Conservation (phyloP, 2,113 vertebrate genomes). For the Myanophis thanlyinensis region DNA sequence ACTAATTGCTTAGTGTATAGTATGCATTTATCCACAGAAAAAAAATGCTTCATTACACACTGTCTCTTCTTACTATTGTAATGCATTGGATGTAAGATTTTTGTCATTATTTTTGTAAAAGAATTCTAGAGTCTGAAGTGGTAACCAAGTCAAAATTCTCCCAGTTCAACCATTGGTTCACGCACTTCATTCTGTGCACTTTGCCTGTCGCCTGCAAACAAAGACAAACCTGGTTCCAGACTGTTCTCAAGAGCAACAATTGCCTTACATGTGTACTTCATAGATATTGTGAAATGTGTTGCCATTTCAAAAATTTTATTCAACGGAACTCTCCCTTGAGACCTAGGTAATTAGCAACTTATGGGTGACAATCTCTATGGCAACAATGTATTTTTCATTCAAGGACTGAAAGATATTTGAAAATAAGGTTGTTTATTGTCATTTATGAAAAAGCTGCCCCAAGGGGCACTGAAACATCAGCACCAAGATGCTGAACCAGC, state of each 20-base stretch:
- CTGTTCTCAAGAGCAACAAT: slow-evolving; percentile 1
- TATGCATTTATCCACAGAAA: background rate
- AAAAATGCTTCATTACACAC: background rate
- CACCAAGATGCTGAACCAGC: slow-evolving; percentile 21
- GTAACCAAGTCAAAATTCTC: background rate
- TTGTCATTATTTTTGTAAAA: background rate
- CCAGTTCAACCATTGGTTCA: background rate
- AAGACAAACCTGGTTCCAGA: background rate
- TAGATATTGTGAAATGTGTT: slow-evolving; percentile 16
- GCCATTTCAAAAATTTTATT: slow-evolving; percentile 54
- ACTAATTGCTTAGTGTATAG: background rate
- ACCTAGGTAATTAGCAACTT: slow-evolving; percentile 61
- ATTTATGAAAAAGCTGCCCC: slow-evolving; percentile 52
- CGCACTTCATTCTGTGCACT: background rate
- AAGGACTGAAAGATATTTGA: slow-evolving; percentile 49
- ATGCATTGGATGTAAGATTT: background rate
- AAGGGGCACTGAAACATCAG: slow-evolving; percentile 36
- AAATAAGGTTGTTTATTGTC: slow-evolving; percentile 53
- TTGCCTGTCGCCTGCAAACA: background rate
- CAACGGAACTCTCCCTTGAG: slow-evolving; percentile 65
- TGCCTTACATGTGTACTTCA: slow-evolving; percentile 22
- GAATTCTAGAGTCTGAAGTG: background rate
- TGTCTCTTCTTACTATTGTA: background rate
- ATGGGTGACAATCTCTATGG: slow-evolving; percentile 68
- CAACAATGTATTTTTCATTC: slow-evolving; percentile 62